Evolutionary conservation across 2,888 invertebrate genomes (phyloP).

Genomic region (Gymnoscelis rufifasciata): DNA sequence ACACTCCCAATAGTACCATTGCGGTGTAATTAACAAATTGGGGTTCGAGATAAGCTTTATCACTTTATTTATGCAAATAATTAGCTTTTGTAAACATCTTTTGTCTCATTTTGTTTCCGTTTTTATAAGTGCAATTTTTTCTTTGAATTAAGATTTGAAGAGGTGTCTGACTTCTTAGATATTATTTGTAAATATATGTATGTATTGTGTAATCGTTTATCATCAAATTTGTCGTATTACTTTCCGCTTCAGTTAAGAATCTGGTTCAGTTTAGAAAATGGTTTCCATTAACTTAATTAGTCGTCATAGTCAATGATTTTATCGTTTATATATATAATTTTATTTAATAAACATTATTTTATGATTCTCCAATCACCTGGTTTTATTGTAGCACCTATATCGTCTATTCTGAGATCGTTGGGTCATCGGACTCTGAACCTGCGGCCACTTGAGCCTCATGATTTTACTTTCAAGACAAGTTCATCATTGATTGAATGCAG

Average conservation of each 20-base stretch:
- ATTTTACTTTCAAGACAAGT: slow-evolving; percentile 19
- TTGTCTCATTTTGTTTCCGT: neutral
- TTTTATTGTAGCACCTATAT: slow-evolving; percentile 5
- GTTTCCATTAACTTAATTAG: too few relatives aligned
- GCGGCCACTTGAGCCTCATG: slow-evolving; percentile 25
- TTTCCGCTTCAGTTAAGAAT: too few relatives aligned
- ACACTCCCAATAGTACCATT: neutral
- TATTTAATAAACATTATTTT: neutral
- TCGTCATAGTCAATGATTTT: too few relatives aligned
- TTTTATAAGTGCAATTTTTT: too few relatives aligned
- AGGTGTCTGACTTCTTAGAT: too few relatives aligned
- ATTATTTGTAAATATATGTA: too few relatives aligned
- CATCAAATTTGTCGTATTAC: too few relatives aligned
- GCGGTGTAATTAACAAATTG: slow-evolving; percentile 6
- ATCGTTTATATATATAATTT: too few relatives aligned
- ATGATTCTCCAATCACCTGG: neutral
- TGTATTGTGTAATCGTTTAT: too few relatives aligned
- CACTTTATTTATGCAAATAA: slow-evolving; percentile 5
- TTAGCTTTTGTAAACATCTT: neutral
- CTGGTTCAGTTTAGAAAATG: too few relatives aligned
- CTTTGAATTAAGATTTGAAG: too few relatives aligned
- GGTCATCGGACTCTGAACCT: slow-evolving; percentile 25
- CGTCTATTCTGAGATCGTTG: slow-evolving; percentile 22
- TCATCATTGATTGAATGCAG: slow-evolving; percentile 20
- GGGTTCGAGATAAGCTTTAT: slow-evolving; percentile 7